These are phyloP conservation scores for Numenius arquata DNA, from an alignment of 2,113 vertebrate genomes.

Conservation along the genomic window DNA sequence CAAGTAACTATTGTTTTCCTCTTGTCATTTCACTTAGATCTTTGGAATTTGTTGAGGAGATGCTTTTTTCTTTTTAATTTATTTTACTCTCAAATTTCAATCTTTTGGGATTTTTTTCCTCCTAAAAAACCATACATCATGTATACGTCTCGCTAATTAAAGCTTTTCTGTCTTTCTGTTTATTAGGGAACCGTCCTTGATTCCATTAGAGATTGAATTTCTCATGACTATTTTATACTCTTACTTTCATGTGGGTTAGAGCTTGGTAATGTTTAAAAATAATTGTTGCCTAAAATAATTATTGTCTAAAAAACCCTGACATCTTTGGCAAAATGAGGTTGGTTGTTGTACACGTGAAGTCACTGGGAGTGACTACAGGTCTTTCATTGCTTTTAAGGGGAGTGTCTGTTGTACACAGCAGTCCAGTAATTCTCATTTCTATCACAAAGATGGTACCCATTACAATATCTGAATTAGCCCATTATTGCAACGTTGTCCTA, in stretches of 20 bases:
- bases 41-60: conserved; percentile 22
- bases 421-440: not conserved
- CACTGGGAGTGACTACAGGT: not conserved
- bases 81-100: conserved; percentile 40
- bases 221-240: not conserved
- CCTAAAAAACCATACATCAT: not conserved
- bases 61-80: conserved; percentile 34
- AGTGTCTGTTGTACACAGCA: not conserved
- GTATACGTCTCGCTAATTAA: conserved; percentile 20
- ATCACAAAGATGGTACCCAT: not conserved
- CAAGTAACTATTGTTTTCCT: not conserved
- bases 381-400: not conserved
- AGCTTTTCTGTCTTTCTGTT: not conserved
- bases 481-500: not conserved
- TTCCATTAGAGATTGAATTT: not conserved
- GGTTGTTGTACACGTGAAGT: rapidly evolving
- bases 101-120: not conserved
- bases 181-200: not conserved
- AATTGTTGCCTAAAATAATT: not conserved
- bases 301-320: not conserved
- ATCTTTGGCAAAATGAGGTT: not conserved
- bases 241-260: not conserved
- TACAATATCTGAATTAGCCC: not conserved
- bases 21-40: not conserved
- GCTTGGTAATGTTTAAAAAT: not conserved